Evolutionary conservation across 2,113 vertebrate species (phyloP), one percentile per base, ranked within the genome.

Genomic region (Naja naja): DNA sequence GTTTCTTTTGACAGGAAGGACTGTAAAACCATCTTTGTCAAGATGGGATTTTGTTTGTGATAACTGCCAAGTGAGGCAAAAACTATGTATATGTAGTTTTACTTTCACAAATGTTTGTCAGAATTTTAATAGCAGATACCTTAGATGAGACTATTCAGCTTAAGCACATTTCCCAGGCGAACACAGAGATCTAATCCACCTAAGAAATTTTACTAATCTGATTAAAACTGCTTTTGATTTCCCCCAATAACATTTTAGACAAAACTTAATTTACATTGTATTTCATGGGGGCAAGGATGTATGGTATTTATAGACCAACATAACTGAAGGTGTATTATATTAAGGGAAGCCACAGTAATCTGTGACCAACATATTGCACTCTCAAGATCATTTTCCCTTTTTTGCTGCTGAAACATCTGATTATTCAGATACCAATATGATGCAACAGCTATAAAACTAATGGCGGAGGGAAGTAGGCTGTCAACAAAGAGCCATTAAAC

Each of bases 391-490:
- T 88, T n/a, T 93, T 22, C 88, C 94, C 23, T 74, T 94, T 90
- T 91, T 92, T 88, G 90, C 95, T 88, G 88, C 88, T 91, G 90
- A 97, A 58, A 95, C 7, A 43, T 56, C 90, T 94, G 94, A 95
- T 96, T 96, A 94, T 87, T 74, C 22, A 90, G 91, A 96, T 86
- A 30, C 91, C 96, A 93, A 86, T 94, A 94, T 93, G 95, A 56
- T 93, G 45, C 93, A 90, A 93, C 94, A 96, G 95, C 89, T 94
- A 64, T 69, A 95, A 91, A 58, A 90, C 87, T 90, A 93, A 92
- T 69, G 91, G 93, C 23, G 0, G 58, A 74, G 94, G 90, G 49
- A 93, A 55, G 30, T 90, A 60, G 87, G 58, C 52, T 96, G 96
- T 94, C 94, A 95, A 95, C 45, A 92, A 88, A 12, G 85, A 95